Conservation (phyloP, 2,113 vertebrate species). For the Tragelaphus buxtoni region DNA sequence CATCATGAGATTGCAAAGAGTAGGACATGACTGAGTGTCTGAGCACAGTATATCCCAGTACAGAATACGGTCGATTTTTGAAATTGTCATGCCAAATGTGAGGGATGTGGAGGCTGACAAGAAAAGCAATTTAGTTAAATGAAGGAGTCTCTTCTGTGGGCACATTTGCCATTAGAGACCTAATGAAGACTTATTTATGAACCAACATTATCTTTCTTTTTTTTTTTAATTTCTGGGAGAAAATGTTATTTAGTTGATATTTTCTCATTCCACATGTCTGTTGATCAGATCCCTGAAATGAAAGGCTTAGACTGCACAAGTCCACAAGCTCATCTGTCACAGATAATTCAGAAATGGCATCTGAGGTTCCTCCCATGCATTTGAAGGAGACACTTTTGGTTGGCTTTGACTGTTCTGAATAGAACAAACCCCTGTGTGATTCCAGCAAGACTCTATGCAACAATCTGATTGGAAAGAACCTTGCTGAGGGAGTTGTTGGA, state of each 20-base stretch:
- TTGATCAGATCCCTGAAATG: background rate
- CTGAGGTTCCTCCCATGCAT: too few species aligned
- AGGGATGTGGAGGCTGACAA: background rate
- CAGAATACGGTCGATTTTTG: background rate
- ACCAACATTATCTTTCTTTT: background rate
- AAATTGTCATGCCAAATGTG: background rate
- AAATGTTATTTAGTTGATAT: background rate
- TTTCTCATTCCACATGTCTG: background rate
- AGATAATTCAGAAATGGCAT: background rate
- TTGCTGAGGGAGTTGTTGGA: background rate
- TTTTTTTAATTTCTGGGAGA: background rate
- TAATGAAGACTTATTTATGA: background rate
- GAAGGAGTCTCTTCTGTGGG: background rate
- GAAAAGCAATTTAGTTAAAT: background rate
- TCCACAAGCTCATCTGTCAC: background rate
- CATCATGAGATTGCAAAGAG: background rate
- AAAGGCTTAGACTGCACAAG: background rate
- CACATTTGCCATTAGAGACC: background rate
- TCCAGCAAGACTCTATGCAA: background rate
- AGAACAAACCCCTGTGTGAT: background rate
- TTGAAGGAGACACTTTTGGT: background rate
- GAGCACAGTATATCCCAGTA: background rate
- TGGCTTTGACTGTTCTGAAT: background rate
- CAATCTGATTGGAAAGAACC: background rate
- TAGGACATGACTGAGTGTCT: background rate